phyloP scores from a whole-genome alignment of 1,140 invertebrate species.

The Drosophila navojoa region DNA sequence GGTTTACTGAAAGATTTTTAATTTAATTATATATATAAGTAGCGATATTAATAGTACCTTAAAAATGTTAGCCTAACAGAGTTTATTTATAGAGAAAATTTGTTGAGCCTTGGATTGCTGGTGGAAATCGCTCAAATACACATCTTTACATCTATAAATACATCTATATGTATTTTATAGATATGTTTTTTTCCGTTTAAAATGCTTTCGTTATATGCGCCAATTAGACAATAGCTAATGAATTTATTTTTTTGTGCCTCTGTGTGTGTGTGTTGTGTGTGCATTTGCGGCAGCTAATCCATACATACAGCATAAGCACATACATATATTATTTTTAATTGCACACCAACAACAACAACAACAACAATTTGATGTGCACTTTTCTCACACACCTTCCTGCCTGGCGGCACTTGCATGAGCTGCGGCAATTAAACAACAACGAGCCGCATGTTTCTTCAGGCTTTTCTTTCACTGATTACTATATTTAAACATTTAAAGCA shows the following conservation, averaged over 20 bases:
- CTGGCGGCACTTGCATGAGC: constrained; percentile 62
- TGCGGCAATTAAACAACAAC: constrained; percentile 72
- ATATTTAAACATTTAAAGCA: constrained; percentile 69
- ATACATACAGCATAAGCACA: constrained; percentile 31
- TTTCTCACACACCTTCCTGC: constrained; percentile 60
- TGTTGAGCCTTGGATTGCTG: no score
- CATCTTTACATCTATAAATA: neutral
- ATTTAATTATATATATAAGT: no score
- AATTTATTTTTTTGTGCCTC: constrained; percentile 63
- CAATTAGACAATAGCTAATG: constrained; percentile 80
- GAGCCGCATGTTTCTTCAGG: constrained; percentile 44
- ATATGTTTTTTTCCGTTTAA: constrained; percentile 26
- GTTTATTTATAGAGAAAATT: no score
- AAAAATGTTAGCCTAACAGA: no score
- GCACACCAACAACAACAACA: constrained; percentile 43
- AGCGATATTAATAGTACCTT: no score
- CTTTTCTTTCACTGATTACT: constrained; percentile 67
- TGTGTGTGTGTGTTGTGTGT: constrained; percentile 39
- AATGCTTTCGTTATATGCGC: constrained; percentile 77
- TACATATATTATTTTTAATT: constrained; percentile 72
- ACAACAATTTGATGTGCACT: constrained; percentile 28
- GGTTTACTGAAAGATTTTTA: no score
- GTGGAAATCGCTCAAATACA: neutral
- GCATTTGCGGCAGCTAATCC: constrained; percentile 12
- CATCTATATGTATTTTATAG: neutral